Evolutionary conservation across 2,113 vertebrate species (phyloP).

Genomic region (Chaenogobius annularis): DNA sequence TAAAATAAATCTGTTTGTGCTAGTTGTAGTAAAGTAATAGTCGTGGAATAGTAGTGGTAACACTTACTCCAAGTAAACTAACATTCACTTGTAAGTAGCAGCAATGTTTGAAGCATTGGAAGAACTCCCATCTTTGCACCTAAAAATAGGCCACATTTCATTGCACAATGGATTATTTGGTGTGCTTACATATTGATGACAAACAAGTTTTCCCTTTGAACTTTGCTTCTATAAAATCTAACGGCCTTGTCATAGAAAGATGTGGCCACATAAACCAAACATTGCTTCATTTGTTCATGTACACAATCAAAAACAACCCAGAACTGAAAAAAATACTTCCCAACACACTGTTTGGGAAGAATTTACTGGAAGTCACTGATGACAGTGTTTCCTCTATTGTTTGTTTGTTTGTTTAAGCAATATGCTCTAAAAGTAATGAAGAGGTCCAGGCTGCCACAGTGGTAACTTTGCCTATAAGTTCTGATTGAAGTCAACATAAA

Average conservation of each 20-base stretch:
- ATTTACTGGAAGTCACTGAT: slow-evolving; percentile 76
- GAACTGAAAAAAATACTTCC: slow-evolving; percentile 49
- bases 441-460: neutral
- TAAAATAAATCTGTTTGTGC: slow-evolving; percentile 24
- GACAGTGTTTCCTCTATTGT: slow-evolving; percentile 65
- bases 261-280: slow-evolving; percentile 75
- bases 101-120: neutral
- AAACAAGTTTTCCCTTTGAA: slow-evolving; percentile 53
- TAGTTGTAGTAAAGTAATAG: slow-evolving; percentile 17
- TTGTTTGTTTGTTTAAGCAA: slow-evolving; percentile 68
- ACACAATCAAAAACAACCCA: slow-evolving; percentile 75
- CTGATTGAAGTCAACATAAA: slow-evolving; percentile 20
- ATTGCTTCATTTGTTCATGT: slow-evolving; percentile 73
- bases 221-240: slow-evolving; percentile 66
- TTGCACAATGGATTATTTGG: slow-evolving; percentile 62
- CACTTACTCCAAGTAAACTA: neutral
- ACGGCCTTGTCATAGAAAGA: slow-evolving; percentile 33
- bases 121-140: neutral
- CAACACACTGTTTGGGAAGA: slow-evolving; percentile 50
- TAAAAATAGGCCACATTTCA: slow-evolving; percentile 50
- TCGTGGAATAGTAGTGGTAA: neutral
- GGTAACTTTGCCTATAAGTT: neutral
- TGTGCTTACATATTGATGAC: slow-evolving; percentile 69
- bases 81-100: neutral
- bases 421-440: slow-evolving; percentile 51